These are phyloP conservation scores for Phylloscopus whistleri DNA, from an alignment of 2,113 vertebrate genomes.

Conservation along the genomic window DNA sequence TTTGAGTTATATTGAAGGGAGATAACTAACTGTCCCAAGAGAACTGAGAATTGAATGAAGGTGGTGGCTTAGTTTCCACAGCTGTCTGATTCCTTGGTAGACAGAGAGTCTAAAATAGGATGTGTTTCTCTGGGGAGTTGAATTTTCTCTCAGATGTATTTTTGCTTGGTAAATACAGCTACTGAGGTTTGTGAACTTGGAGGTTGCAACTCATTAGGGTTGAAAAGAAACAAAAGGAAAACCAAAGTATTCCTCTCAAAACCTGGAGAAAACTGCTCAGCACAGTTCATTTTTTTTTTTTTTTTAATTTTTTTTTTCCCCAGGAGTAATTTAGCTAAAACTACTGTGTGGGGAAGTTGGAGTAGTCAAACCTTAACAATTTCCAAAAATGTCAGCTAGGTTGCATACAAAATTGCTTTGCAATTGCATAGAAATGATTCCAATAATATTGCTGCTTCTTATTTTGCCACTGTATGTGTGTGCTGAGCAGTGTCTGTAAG, in stretches of 20 bases:
- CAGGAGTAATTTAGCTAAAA: neutral
- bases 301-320: too few species aligned
- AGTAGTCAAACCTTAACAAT: neutral
- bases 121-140: neutral
- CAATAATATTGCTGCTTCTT: neutral
- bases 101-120: neutral
- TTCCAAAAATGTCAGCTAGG: neutral
- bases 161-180: neutral
- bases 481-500: neutral
- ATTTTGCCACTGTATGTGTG: neutral
- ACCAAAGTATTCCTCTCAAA: neutral
- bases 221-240: conserved; percentile 3
- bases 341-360: neutral
- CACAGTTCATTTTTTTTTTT: neutral
- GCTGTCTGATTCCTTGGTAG: neutral
- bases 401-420: neutral
- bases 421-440: neutral
- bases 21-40: neutral
- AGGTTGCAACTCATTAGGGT: neutral
- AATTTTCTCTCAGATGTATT: conserved; percentile 16
- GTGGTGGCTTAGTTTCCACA: conserved; percentile 21
- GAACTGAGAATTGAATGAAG: neutral
- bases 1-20: neutral
- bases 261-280: neutral
- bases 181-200: neutral